A percentile compares a stretch with the other conserved stretches of the same genome.
Conservation (phyloP, 2,113 vertebrate genomes). For the Steatornis caripensis region DNA sequence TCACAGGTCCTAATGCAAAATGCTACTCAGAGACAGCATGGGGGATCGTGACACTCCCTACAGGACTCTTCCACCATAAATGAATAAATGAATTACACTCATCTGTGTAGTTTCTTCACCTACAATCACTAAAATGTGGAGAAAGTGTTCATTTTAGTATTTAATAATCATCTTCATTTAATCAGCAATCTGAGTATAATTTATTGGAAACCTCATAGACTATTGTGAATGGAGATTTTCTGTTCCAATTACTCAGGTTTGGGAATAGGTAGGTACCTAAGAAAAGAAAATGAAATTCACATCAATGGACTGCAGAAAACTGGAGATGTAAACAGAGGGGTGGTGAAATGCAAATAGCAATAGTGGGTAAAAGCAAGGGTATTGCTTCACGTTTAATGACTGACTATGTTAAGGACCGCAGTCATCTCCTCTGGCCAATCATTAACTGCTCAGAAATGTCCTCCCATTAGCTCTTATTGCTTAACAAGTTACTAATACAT, state of each 20-base stretch:
- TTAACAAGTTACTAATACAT: conserved; percentile 24
- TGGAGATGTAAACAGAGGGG: background rate
- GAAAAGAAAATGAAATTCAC: background rate
- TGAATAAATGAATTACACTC: conserved; percentile 53
- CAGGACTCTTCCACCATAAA: conserved; percentile 25
- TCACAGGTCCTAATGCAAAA: conserved; percentile 61
- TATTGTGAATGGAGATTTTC: background rate
- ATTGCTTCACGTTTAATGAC: conserved; percentile 22
- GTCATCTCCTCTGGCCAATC: conserved; percentile 24
- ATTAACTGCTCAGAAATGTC: conserved; percentile 28
- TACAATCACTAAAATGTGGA: background rate
- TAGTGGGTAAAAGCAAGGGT: background rate
- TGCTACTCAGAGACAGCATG: background rate
- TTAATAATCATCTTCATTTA: conserved; percentile 23
- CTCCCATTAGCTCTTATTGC: conserved; percentile 11
- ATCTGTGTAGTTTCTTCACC: background rate
- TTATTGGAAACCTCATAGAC: background rate
- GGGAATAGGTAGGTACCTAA: background rate
- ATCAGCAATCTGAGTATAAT: background rate
- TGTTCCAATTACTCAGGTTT: background rate
- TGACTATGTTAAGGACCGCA: background rate
- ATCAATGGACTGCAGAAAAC: background rate
- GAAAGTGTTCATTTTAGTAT: conserved; percentile 1
- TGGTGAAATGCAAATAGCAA: background rate
- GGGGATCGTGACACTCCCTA: conserved; percentile 28